Conservation (phyloP, 2,797 vertebrate species). For the Rhadinocentrus ornatus region DNA sequence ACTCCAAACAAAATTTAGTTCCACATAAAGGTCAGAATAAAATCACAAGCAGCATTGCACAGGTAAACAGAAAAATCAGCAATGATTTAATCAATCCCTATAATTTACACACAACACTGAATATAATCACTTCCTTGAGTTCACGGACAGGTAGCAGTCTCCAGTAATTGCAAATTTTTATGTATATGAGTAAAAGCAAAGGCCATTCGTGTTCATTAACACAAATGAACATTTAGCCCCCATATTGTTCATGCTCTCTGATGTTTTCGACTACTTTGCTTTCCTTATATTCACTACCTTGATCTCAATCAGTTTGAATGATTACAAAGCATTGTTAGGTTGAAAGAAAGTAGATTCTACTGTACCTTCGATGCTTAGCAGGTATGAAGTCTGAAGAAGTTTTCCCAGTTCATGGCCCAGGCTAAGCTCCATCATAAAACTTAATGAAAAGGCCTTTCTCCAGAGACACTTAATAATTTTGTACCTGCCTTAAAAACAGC, state of each 20-base stretch:
- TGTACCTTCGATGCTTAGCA: neutral
- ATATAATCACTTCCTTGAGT: neutral
- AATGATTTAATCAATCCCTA: neutral
- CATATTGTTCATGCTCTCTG: neutral
- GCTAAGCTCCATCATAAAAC: slow-evolving; percentile 54
- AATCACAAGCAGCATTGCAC: neutral
- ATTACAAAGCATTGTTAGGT: neutral
- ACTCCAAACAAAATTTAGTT: slow-evolving; percentile 5
- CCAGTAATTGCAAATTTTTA: neutral
- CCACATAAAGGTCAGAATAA: neutral
- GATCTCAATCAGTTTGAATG: neutral
- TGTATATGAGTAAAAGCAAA: neutral
- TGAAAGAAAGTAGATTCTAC: slow-evolving; percentile 9
- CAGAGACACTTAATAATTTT: slow-evolving; percentile 66
- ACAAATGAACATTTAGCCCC: neutral
- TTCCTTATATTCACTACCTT: slow-evolving; percentile 1
- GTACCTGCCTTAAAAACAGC: slow-evolving; percentile 65
- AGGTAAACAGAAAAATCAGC: neutral
- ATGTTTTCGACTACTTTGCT: neutral
- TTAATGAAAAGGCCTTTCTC: slow-evolving; percentile 73
- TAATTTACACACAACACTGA: neutral
- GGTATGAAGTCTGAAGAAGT: slow-evolving; percentile 31
- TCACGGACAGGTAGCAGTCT: neutral
- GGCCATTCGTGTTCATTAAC: neutral
- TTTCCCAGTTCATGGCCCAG: slow-evolving; percentile 56